Evolutionary conservation across 2,797 vertebrate species (phyloP).

Genomic region (Chaenodraco wilsoni): DNA sequence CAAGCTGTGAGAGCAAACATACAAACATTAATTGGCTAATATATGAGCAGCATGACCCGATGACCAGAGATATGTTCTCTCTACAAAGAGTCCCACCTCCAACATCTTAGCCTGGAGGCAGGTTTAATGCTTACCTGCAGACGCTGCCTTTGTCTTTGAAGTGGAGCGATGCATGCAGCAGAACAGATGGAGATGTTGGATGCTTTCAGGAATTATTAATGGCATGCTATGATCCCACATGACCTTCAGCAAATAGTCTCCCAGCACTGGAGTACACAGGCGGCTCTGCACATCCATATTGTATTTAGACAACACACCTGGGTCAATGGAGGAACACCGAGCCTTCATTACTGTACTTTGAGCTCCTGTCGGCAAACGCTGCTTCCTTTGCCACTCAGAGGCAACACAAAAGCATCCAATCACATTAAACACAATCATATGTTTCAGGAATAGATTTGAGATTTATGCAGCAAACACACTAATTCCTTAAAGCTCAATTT

Average conservation of each 20-base stretch:
- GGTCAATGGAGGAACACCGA: slow-evolving; percentile 72
- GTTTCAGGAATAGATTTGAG: slow-evolving; percentile 78
- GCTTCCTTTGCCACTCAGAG: slow-evolving; percentile 41
- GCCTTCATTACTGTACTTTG: slow-evolving; percentile 69
- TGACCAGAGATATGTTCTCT: slow-evolving; percentile 61
- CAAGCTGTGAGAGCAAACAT: slow-evolving; percentile 51
- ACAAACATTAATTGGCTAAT: slow-evolving; percentile 63
- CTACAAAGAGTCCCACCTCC: slow-evolving; percentile 69
- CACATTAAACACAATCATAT: slow-evolving; percentile 65
- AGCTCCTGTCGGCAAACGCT: slow-evolving; percentile 57
- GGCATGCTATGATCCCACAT: slow-evolving; percentile 83
- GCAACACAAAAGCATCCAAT: slow-evolving; percentile 62
- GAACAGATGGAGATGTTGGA: slow-evolving; percentile 84
- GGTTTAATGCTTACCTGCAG: slow-evolving; percentile 74
- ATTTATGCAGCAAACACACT: slow-evolving; percentile 74
- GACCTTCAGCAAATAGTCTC: slow-evolving; percentile 85
- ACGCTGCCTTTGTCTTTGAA: slow-evolving; percentile 80
- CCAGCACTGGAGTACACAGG: slow-evolving; percentile 69
- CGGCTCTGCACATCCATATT: slow-evolving; percentile 76
- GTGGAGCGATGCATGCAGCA: slow-evolving; percentile 71
- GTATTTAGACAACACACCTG: slow-evolving; percentile 82
- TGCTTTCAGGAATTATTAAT: slow-evolving; percentile 86
- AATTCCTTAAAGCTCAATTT: slow-evolving; percentile 84
- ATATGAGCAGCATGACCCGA: slow-evolving; percentile 50
- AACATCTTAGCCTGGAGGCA: slow-evolving; percentile 68